Conservation (phyloP, 1,140 invertebrate genomes). For the Ceratina australensis region DNA sequence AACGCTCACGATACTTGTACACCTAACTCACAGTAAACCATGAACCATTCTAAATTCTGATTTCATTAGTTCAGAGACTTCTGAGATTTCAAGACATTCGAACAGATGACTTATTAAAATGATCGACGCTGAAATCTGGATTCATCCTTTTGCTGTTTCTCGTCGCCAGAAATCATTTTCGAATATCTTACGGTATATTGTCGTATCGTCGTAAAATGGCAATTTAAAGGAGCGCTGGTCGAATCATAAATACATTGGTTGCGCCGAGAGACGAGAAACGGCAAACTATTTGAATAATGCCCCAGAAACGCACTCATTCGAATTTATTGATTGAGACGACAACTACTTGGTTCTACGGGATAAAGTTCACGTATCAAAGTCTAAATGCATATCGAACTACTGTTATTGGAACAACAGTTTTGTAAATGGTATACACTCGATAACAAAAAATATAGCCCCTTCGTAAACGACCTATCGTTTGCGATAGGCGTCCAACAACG, state of each 20-base stretch:
- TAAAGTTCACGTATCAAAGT: slow-evolving; percentile 52
- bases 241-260: background rate
- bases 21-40: slow-evolving; percentile 29
- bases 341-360: slow-evolving; percentile 39
- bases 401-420: background rate
- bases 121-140: too few species aligned
- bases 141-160: background rate
- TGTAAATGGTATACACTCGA: slow-evolving; percentile 34
- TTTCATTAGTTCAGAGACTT: background rate
- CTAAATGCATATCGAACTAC: slow-evolving; percentile 57
- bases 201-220: background rate
- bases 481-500: slow-evolving; percentile 32
- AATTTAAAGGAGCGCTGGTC: too few species aligned
- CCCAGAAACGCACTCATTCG: slow-evolving; percentile 56
- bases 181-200: background rate
- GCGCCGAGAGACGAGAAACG: slow-evolving; percentile 8
- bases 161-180: background rate
- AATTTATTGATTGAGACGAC: slow-evolving; percentile 30
- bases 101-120: too few species aligned
- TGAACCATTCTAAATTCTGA: background rate
- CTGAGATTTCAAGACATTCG: too few species aligned
- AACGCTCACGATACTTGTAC: slow-evolving; percentile 44
- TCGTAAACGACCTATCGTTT: slow-evolving; percentile 39
- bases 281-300: slow-evolving; percentile 62
- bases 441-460: slow-evolving; percentile 29